Evolutionary conservation across 2,113 vertebrate species (phyloP).

Genomic region (Pseudopipra pipra): DNA sequence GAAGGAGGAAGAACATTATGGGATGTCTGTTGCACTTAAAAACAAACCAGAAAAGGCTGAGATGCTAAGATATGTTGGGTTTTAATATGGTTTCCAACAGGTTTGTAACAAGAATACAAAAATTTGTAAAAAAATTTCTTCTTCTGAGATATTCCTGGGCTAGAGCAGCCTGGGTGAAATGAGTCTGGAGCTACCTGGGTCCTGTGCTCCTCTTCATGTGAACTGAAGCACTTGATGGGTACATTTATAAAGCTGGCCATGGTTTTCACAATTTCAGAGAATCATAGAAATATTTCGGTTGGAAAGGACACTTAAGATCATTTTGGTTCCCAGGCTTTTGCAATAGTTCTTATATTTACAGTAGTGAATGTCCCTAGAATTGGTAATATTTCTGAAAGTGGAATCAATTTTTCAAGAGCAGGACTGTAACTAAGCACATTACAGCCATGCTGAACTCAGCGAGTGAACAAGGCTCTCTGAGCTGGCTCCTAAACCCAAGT

Average conservation of each 20-base stretch:
- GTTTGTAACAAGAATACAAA: background rate
- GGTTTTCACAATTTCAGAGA: background rate
- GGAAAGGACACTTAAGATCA: background rate
- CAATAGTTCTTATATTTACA: background rate
- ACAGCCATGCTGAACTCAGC: slow-evolving; percentile 49
- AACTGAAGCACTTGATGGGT: background rate
- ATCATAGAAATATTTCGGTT: background rate
- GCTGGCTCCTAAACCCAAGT: slow-evolving; percentile 34
- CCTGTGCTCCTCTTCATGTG: background rate
- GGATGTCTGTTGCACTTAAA: background rate
- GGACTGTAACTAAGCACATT: slow-evolving; percentile 53
- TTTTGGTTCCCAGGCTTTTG: background rate
- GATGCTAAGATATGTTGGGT: background rate
- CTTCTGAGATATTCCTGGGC: background rate
- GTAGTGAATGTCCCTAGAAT: background rate
- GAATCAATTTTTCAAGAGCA: slow-evolving; percentile 53
- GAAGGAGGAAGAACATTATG: background rate
- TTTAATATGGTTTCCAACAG: background rate
- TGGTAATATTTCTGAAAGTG: slow-evolving; percentile 30
- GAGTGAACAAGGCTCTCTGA: background rate
- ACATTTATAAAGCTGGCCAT: background rate
- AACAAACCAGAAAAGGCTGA: background rate
- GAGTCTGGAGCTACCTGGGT: background rate
- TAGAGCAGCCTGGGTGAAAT: background rate
- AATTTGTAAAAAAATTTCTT: background rate